A percentile compares a stretch with the other conserved stretches of the same genome.
Conservation (phyloP, 2,888 invertebrate species). For the Corythucha ciliata region DNA sequence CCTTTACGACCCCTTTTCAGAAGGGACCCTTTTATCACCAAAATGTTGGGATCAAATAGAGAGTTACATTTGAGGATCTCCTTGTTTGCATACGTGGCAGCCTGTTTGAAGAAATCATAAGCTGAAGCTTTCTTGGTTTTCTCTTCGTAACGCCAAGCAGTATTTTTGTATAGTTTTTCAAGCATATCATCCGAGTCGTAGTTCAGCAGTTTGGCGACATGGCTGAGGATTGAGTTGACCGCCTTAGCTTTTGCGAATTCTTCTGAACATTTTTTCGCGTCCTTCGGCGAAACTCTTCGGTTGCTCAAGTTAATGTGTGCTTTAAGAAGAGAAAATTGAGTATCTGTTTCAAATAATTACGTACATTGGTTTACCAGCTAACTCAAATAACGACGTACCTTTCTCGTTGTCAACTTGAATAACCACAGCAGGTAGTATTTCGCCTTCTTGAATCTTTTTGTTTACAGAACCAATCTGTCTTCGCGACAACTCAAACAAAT, state of each 20-base stretch:
- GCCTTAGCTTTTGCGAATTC: slow-evolving; percentile 97
- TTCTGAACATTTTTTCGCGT: slow-evolving; percentile 96
- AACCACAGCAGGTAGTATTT: slow-evolving; percentile 97
- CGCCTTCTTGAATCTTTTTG: slow-evolving; percentile 95
- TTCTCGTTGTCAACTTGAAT: slow-evolving; percentile 99
- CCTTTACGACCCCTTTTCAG: no score
- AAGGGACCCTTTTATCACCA: no score
- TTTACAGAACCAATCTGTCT: slow-evolving; percentile 98
- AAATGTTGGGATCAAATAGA: no score
- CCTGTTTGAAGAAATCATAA: slow-evolving; percentile 97
- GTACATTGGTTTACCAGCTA: not conserved
- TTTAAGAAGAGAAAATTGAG: no score
- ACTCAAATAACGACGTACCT: no score
- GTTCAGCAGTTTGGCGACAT: slow-evolving; percentile 88
- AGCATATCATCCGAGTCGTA: slow-evolving; percentile 85
- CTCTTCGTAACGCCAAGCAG: slow-evolving; percentile 97
- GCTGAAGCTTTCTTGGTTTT: slow-evolving; percentile 91
- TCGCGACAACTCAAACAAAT: slow-evolving; percentile 93
- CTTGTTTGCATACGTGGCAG: slow-evolving; percentile 89
- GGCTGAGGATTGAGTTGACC: slow-evolving; percentile 92
- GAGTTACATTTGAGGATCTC: no score
- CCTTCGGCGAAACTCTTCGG: slow-evolving; percentile 94
- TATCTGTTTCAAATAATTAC: no score
- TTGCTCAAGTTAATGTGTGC: slow-evolving; percentile 99
- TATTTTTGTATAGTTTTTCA: slow-evolving; percentile 88